Conservation (phyloP, 1,140 invertebrate genomes). For the Drosophila pruinosa region DNA sequence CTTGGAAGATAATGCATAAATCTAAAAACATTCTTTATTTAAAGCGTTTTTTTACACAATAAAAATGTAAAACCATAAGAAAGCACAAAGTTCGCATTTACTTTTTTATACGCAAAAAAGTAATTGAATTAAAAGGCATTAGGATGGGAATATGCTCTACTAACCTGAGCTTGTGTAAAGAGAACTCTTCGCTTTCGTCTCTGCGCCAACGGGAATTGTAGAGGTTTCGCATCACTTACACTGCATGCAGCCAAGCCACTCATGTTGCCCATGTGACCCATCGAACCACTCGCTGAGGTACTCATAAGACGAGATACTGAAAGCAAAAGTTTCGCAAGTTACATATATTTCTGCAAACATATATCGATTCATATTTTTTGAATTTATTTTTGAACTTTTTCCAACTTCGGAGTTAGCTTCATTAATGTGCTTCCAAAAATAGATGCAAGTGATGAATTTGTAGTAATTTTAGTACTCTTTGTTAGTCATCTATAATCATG, state of each 20-base stretch:
- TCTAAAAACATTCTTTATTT: not conserved
- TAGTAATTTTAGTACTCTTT: too few species aligned
- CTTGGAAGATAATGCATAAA: too few species aligned
- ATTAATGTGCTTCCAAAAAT: too few species aligned
- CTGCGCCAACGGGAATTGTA: slow-evolving; percentile 95
- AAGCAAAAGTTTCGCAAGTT: slow-evolving; percentile 75
- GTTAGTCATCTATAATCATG: too few species aligned
- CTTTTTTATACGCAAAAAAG: not conserved
- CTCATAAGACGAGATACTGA: slow-evolving; percentile 95
- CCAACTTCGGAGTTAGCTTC: too few species aligned
- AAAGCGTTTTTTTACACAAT: not conserved
- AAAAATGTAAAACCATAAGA: not conserved
- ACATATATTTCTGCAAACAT: too few species aligned
- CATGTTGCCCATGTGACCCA: slow-evolving; percentile 94
- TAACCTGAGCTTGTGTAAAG: slow-evolving; percentile 98
- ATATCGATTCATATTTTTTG: too few species aligned
- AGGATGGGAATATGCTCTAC: slow-evolving; percentile 41
- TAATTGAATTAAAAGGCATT: not conserved
- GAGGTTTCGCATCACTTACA: slow-evolving; percentile 91
- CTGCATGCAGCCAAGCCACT: slow-evolving; percentile 89
- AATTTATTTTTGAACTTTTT: too few species aligned
- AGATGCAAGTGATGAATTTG: too few species aligned
- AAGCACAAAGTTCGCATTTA: not conserved
- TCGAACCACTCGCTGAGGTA: slow-evolving; percentile 88
- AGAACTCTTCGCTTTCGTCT: slow-evolving; percentile 97